A percentile compares a stretch with the other conserved stretches of the same genome.
These are phyloP conservation scores for Drosophila orena DNA, from an alignment of 1,140 invertebrate genomes.

Conservation along the genomic window DNA sequence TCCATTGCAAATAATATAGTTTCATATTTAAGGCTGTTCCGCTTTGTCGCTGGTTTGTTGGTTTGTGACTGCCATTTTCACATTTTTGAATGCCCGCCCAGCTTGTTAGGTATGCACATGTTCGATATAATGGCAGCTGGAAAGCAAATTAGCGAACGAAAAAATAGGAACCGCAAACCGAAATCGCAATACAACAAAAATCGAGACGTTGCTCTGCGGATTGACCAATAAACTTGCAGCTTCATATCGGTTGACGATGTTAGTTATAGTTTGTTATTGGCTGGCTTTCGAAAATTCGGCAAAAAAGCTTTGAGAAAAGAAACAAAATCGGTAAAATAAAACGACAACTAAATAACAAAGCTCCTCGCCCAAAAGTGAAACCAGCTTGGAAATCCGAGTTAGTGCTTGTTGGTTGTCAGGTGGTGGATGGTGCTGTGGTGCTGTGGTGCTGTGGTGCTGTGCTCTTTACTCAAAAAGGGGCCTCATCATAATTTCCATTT, in stretches of 20 bases:
- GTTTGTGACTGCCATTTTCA: too few species aligned
- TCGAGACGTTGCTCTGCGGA: slow-evolving; percentile 53
- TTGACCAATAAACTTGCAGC: slow-evolving; percentile 82
- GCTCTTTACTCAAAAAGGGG: slow-evolving; percentile 80
- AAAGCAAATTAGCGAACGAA: slow-evolving; percentile 30
- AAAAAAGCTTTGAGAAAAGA: slow-evolving; percentile 28
- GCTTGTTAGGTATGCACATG: slow-evolving; percentile 49
- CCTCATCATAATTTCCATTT: slow-evolving; percentile 82
- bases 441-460: too few species aligned
- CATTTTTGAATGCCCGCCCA: slow-evolving; percentile 33
- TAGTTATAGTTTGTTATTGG: slow-evolving; percentile 83
- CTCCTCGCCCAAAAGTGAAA: slow-evolving; percentile 78
- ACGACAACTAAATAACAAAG: slow-evolving; percentile 54
- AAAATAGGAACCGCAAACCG: slow-evolving; percentile 21
- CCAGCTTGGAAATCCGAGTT: slow-evolving; percentile 62
- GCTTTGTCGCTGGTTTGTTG: not conserved
- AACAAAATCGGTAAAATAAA: slow-evolving; percentile 35
- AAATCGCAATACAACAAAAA: slow-evolving; percentile 33
- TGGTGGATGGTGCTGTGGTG: slow-evolving; percentile 49
- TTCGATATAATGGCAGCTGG: slow-evolving; percentile 55
- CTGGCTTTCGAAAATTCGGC: slow-evolving; percentile 52
- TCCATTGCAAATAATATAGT: too few species aligned
- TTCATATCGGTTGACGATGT: slow-evolving; percentile 80
- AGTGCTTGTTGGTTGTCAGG: slow-evolving; percentile 21
- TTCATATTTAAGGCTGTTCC: too few species aligned